Evolutionary conservation across 2,888 invertebrate genomes (phyloP), one percentile per base, ranked within the genome.

Genomic region (Torymus aiolomorphi): DNA sequence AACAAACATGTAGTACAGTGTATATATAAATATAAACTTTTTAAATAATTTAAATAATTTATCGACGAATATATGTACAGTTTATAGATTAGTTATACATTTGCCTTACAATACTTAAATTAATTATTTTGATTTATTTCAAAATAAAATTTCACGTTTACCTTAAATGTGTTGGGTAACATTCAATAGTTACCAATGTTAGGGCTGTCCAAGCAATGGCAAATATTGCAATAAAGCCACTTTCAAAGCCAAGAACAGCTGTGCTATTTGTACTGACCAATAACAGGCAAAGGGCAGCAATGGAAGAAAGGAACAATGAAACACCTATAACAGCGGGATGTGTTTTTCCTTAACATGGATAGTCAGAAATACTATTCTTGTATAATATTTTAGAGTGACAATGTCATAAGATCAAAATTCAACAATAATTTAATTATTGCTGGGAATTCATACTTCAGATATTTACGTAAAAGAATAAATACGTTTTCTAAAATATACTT

Each of bases 141-240:
- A 42, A 42, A 8, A 8, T 42, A 42, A 42, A 42, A 42, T 42
- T 42, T 5, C 8, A 42, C 8, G 8, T 42, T 61, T 78, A 91
- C 91, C 92, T 91, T 81, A 91, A 87, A 82, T 91, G 90, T 13
- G 91, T 90, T 11, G 91, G 91, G 83, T 91, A 92, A 81, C 90
- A 89, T 85, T 92, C 92, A 24, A 91, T 88, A 49, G 91, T 91
- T 56, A 90, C 88, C 42, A 92, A 87, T 74, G 90, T 91, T 42
- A 92, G 86, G 2, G 91, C 88, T 62, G 91, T 91, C 91, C 91
- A 92, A 69, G 91, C 91, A 31, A 90, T 86, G 54, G 91, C 90
- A 76, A 91, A 91, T 24, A 92, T 84, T 75, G 90, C 91, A 76
- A 90, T 91, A 82, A 91, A 92, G 61, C 90, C 89, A 18, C 91